Evolutionary conservation across 2,113 vertebrate species (phyloP).

Genomic region (Hemibates koningsi): DNA sequence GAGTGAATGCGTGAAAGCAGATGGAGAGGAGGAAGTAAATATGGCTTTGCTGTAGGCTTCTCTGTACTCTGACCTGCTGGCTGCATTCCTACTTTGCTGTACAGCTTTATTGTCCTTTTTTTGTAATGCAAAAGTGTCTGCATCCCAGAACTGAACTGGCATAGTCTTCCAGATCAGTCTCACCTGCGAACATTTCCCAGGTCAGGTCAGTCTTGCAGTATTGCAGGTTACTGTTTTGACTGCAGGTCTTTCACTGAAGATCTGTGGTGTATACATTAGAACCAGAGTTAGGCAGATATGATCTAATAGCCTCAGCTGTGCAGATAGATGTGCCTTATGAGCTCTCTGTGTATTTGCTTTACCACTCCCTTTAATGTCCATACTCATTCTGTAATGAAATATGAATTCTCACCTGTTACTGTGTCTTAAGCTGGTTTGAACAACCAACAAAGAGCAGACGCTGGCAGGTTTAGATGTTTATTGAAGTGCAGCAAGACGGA

Average conservation of each 20-base stretch:
- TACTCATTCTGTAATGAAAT: background rate
- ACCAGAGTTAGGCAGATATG: background rate
- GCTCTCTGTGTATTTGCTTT: background rate
- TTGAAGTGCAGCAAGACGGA: background rate
- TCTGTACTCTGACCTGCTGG: background rate
- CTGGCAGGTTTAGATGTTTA: background rate
- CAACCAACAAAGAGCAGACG: background rate
- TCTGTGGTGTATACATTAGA: background rate
- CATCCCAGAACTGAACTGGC: background rate
- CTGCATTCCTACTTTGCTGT: background rate
- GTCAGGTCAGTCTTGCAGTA: background rate
- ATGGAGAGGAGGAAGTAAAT: background rate
- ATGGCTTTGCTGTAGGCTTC: background rate
- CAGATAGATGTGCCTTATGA: background rate
- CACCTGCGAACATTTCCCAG: background rate
- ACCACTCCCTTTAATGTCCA: background rate
- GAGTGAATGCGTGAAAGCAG: background rate
- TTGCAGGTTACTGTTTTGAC: background rate
- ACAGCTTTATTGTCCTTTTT: background rate
- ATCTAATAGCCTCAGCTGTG: background rate
- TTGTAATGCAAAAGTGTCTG: background rate
- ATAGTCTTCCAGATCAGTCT: background rate
- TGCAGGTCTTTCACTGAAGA: background rate
- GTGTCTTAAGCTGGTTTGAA: background rate
- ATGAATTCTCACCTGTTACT: background rate